A percentile compares a stretch with the other conserved stretches of the same genome.
Evolutionary conservation across 2,113 vertebrate genomes (phyloP).

Genomic region (Mesocricetus auratus): DNA sequence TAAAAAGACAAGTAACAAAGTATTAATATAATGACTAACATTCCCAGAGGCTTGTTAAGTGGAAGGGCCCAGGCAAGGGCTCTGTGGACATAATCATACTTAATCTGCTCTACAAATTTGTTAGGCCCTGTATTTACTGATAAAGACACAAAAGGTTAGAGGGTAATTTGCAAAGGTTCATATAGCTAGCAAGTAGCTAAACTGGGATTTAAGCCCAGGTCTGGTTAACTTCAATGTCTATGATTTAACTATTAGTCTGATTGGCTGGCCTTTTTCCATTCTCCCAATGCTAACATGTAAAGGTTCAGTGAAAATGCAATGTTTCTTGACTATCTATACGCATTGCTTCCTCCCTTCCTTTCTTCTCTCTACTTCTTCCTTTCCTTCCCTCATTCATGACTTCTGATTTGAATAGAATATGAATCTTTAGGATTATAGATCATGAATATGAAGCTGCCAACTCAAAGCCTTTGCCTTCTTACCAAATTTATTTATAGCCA

Average conservation of each 20-base stretch:
- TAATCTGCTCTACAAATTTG: constrained; percentile 59
- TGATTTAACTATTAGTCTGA: constrained; percentile 38
- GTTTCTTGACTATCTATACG: background rate
- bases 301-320: background rate
- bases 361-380: no score
- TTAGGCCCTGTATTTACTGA: constrained; percentile 54
- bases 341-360: background rate
- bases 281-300: background rate
- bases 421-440: constrained; percentile 38
- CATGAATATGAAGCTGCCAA: background rate
- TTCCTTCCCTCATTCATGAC: background rate
- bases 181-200: background rate
- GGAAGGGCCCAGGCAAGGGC: constrained; percentile 20
- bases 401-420: constrained; percentile 33
- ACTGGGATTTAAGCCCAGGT: constrained; percentile 32
- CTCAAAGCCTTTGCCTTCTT: background rate
- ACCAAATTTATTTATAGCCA: constrained; percentile 27
- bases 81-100: constrained; percentile 39
- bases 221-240: constrained; percentile 50
- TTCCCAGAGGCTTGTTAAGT: constrained; percentile 37
- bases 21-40: constrained; percentile 61
- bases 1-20: constrained; percentile 48
- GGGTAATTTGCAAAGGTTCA: constrained; percentile 51
- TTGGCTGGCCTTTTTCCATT: background rate
- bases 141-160: constrained; percentile 45